Evolutionary conservation across 2,888 invertebrate genomes (phyloP).

Genomic region (Rhagonycha fulva): DNA sequence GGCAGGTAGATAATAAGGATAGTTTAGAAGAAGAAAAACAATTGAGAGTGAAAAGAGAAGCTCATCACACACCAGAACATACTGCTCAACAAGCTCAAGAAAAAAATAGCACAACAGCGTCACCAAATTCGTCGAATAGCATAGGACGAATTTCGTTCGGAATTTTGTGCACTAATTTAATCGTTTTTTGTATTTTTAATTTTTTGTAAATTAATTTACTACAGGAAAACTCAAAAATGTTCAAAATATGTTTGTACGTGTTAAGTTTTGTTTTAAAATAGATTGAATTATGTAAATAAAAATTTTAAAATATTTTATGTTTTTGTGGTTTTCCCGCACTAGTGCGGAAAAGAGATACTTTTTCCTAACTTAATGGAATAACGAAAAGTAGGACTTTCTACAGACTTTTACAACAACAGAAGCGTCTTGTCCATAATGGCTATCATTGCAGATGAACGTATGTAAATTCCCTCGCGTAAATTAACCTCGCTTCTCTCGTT

Average conservation of each 20-base stretch:
- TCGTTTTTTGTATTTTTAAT: slow-evolving; percentile 7
- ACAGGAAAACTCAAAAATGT: not conserved
- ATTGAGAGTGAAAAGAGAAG: slow-evolving; percentile 41
- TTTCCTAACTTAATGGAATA: no score
- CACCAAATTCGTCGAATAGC: not conserved
- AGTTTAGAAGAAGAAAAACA: slow-evolving; percentile 28
- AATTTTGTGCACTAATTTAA: slow-evolving; percentile 9
- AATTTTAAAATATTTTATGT: not conserved
- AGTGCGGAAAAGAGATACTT: no score
- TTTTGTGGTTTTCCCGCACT: no score
- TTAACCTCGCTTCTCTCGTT: no score
- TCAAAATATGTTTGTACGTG: not conserved
- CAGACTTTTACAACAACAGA: no score
- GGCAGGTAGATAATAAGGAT: slow-evolving; percentile 38
- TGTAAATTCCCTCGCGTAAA: no score
- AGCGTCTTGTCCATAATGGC: no score
- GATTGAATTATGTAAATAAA: not conserved
- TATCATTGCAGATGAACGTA: no score
- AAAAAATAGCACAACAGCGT: not conserved
- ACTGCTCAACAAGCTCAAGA: slow-evolving; percentile 36
- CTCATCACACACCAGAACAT: slow-evolving; percentile 46
- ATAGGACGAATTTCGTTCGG: not conserved
- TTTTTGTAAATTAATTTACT: not conserved
- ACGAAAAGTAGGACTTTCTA: no score
- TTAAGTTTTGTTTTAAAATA: not conserved